A percentile compares a stretch with the other conserved stretches of the same genome.
Conservation (phyloP, 2,797 vertebrate species). For the Malurus leucopterus region DNA sequence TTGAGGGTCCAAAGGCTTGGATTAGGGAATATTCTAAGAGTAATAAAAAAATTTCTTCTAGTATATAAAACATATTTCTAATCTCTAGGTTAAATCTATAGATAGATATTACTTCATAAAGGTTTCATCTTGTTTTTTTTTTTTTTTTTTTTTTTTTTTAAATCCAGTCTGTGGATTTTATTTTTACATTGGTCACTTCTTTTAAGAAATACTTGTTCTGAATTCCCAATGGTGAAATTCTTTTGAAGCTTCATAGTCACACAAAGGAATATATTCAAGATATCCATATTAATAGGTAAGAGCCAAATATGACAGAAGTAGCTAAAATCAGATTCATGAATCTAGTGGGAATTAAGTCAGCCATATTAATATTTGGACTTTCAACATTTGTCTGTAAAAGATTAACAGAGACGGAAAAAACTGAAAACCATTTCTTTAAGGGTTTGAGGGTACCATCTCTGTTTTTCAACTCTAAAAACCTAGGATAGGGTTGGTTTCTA, state of each 20-base stretch:
- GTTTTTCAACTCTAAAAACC: neutral
- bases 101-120: neutral
- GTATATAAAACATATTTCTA: neutral
- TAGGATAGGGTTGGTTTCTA: rapidly evolving
- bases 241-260: neutral
- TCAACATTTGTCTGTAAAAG: neutral
- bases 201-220: neutral
- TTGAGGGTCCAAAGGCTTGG: neutral
- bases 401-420: neutral
- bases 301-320: neutral
- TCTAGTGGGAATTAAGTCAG: neutral
- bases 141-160: neutral
- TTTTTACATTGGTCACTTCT: neutral
- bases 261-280: neutral
- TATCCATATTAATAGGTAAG: neutral
- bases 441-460: neutral
- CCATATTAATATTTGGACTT: neutral
- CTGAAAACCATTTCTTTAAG: rapidly evolving
- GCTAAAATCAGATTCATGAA: neutral
- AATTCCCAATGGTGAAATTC: neutral
- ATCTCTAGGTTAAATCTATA: neutral
- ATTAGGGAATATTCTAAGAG: neutral
- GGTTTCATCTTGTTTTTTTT: neutral
- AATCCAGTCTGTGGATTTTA: neutral
- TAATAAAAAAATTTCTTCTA: neutral